These are phyloP conservation scores for Epistrophella euchroma DNA, from an alignment of 2,888 invertebrate genomes.

Conservation along the genomic window DNA sequence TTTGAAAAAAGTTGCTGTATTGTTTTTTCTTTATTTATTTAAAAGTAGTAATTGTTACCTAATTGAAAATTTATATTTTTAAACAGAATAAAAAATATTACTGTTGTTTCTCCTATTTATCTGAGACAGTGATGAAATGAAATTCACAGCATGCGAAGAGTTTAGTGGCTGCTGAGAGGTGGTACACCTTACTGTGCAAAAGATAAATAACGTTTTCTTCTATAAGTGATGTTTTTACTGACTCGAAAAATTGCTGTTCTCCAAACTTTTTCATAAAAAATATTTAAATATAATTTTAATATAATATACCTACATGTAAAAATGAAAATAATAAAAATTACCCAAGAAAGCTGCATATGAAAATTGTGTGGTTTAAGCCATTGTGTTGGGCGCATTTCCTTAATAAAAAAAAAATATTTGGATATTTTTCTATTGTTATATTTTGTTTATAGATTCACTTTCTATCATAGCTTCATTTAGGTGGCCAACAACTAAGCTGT, in stretches of 20 bases:
- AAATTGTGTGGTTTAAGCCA: background rate
- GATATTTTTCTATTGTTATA: no score
- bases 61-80: conserved; percentile 70
- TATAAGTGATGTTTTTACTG: background rate
- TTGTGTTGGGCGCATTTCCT: background rate
- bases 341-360: background rate
- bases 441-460: no score
- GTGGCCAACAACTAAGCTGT: no score
- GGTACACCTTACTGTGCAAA: conserved; percentile 9
- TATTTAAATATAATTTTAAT: conserved; percentile 5
- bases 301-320: no score
- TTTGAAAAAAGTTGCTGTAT: background rate
- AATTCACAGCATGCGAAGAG: background rate
- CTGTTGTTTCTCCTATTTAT: background rate
- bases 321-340: no score
- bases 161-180: background rate
- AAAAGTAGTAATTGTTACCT: conserved; percentile 56
- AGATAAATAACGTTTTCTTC: conserved; percentile 20
- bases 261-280: conserved; percentile 7
- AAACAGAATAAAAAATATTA: conserved; percentile 3
- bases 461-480: no score
- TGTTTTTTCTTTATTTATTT: background rate
- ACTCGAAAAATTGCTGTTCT: background rate
- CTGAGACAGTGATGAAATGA: background rate
- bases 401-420: background rate